Evolutionary conservation across 2,888 invertebrate genomes (phyloP).

Genomic region (Lathronympha strigana): DNA sequence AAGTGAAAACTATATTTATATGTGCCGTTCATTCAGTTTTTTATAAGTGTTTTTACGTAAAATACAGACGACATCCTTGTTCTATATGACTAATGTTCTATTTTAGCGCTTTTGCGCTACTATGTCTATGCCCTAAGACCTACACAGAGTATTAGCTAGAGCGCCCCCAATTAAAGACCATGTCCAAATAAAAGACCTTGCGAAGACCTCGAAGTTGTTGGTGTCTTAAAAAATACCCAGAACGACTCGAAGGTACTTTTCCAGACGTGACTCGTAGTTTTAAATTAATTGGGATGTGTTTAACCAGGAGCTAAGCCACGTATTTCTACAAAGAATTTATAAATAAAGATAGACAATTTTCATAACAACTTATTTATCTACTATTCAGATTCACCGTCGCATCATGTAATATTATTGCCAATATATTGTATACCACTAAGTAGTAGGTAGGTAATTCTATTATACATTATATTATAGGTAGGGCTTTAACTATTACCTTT

Average conservation of each 20-base stretch:
- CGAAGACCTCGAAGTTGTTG: neutral
- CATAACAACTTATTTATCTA: no score
- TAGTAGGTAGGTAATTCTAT: no score
- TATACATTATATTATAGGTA: no score
- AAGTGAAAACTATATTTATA: no score
- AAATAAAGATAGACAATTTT: no score
- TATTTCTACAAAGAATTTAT: neutral
- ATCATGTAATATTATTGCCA: no score
- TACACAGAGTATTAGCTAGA: conserved; percentile 9
- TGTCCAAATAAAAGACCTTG: conserved; percentile 19
- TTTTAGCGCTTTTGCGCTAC: neutral
- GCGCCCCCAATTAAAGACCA: conserved; percentile 23
- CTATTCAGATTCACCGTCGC: no score
- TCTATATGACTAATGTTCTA: neutral
- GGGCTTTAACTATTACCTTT: no score
- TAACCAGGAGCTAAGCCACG: neutral
- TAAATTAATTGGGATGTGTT: conserved; percentile 6
- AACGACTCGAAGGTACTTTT: conserved; percentile 14
- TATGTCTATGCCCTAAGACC: conserved; percentile 6
- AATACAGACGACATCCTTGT: no score
- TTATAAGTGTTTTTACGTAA: no score
- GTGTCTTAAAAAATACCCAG: neutral
- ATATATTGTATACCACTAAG: no score
- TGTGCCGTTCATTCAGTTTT: no score
- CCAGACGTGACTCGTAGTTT: neutral